These are phyloP conservation scores for Auanema freiburgensis DNA, from an alignment of 2,888 invertebrate species.

Conservation along the genomic window DNA sequence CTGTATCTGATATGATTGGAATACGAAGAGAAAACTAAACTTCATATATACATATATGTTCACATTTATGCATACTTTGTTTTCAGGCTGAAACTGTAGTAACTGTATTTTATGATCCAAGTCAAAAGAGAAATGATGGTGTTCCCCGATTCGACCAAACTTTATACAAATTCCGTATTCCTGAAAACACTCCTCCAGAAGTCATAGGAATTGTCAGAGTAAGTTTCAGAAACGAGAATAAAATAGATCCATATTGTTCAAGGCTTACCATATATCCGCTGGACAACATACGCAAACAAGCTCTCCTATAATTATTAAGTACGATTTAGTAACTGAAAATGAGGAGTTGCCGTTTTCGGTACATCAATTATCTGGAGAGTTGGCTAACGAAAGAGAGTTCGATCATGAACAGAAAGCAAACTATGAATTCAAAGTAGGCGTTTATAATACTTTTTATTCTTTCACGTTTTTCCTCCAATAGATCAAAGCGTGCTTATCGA, in stretches of 20 bases:
- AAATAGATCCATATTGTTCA: neutral
- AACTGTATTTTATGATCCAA: conserved; percentile 35
- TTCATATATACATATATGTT: too few relatives aligned
- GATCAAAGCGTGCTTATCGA: conserved; percentile 40
- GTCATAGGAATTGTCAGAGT: conserved; percentile 41
- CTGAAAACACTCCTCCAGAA: conserved; percentile 34
- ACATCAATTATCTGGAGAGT: conserved; percentile 36
- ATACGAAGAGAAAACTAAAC: too few relatives aligned
- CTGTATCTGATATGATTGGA: too few relatives aligned
- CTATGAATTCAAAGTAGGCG: conserved; percentile 32
- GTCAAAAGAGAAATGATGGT: conserved; percentile 22
- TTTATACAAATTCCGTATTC: conserved; percentile 29
- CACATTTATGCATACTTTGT: too few relatives aligned
- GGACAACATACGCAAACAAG: conserved; percentile 22
- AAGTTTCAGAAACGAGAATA: conserved; percentile 1
- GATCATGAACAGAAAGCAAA: conserved; percentile 29
- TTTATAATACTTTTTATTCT: too few relatives aligned
- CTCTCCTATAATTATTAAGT: conserved; percentile 24
- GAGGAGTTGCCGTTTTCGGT: conserved; percentile 37
- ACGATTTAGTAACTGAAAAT: conserved; percentile 28
- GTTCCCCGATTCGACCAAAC: conserved; percentile 38
- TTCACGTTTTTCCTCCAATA: conserved; percentile 7
- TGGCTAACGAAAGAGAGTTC: conserved; percentile 27
- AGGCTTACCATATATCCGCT: conserved; percentile 40
- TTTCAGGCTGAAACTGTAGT: conserved; percentile 37